phyloP scores from a whole-genome alignment of 2,888 invertebrate genomes.

The Quadriops clusia region DNA sequence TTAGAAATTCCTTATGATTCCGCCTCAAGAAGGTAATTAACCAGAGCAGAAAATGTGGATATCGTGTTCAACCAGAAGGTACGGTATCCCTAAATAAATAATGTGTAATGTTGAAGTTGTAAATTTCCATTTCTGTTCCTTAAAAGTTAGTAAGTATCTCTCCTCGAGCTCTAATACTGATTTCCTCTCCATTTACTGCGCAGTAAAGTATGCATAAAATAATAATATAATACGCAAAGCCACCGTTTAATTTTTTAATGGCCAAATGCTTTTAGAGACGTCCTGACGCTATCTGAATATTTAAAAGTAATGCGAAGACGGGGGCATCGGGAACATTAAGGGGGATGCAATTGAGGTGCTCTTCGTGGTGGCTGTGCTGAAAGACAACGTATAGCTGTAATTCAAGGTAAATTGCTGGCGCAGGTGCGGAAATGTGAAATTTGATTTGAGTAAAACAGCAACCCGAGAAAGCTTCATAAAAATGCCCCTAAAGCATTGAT shows the following conservation, averaged over 20 bases:
- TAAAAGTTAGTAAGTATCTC: neutral
- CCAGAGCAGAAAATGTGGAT: no score
- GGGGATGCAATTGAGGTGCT: constrained; percentile 23
- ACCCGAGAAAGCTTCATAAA: constrained; percentile 19
- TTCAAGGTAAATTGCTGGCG: constrained; percentile 27
- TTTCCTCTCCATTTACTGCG: constrained; percentile 34
- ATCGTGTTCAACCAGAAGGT: no score
- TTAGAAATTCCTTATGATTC: no score
- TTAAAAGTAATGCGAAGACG: constrained; percentile 35
- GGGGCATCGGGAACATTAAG: constrained; percentile 28
- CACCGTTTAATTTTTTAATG: constrained; percentile 47
- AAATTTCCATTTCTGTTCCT: no score
- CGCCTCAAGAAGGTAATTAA: no score
- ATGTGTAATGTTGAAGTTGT: no score
- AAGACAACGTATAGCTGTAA: constrained; percentile 33
- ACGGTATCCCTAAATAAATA: no score
- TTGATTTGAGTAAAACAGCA: constrained; percentile 23
- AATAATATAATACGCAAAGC: constrained; percentile 37
- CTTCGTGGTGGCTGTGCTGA: constrained; percentile 17
- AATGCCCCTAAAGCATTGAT: constrained; percentile 20
- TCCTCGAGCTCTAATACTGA: constrained; percentile 21
- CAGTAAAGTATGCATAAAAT: constrained; percentile 38
- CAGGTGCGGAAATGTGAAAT: constrained; percentile 22
- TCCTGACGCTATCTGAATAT: constrained; percentile 36
- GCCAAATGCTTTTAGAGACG: constrained; percentile 53